Evolutionary conservation across 2,888 invertebrate species (phyloP).

Genomic region (Eucera pruinosa): DNA sequence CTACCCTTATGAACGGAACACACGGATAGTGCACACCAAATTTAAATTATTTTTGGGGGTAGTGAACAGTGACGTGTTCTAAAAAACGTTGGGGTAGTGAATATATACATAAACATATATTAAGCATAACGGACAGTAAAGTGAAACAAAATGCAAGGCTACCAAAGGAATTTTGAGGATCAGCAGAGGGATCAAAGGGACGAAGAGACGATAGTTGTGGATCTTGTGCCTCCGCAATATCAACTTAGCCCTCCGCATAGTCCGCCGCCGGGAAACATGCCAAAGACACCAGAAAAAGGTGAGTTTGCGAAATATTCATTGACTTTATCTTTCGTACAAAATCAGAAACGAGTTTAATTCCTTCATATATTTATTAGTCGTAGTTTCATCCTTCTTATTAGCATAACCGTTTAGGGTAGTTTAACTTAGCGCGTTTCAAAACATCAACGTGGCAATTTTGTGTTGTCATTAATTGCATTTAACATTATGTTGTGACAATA

Average conservation of each 20-base stretch:
- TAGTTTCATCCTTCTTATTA: no score
- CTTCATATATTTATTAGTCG: no score
- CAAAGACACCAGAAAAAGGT: constrained; percentile 76
- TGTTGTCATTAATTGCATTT: no score
- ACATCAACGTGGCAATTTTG: no score
- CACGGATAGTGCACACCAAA: background rate
- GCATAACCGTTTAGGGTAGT: no score
- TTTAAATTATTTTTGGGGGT: background rate
- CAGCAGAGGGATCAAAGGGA: constrained; percentile 78
- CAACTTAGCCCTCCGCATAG: constrained; percentile 78
- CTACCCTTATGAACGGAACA: background rate
- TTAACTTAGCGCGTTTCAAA: no score
- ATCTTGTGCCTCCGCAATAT: constrained; percentile 86
- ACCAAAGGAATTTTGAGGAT: constrained; percentile 75
- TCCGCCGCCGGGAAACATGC: constrained; percentile 67
- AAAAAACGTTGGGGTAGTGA: background rate
- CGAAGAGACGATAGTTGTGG: constrained; percentile 85
- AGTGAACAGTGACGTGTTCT: background rate
- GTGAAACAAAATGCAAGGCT: constrained; percentile 72
- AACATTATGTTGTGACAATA: no score
- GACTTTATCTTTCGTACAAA: no score
- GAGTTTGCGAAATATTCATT: background rate
- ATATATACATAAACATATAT: no score
- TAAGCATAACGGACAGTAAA: background rate
- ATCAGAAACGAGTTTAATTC: no score